phyloP scores from a whole-genome alignment of 2,797 vertebrate genomes.

The Helostoma temminkii region DNA sequence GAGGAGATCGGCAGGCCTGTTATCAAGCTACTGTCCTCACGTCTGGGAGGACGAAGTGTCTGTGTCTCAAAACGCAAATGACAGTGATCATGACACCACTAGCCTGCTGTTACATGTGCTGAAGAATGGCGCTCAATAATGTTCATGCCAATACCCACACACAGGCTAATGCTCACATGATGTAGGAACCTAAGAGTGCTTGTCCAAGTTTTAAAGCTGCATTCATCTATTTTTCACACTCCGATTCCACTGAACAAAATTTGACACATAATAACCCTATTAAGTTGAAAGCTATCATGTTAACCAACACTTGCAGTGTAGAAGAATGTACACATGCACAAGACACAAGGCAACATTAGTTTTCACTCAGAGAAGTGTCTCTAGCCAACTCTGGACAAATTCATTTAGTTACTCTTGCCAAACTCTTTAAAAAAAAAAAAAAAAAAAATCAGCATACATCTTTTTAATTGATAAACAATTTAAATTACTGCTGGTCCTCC shows the following conservation, averaged over 20 bases:
- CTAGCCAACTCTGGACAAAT: neutral
- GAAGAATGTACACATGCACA: constrained; percentile 1
- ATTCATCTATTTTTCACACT: too few relatives aligned
- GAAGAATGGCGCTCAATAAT: constrained; percentile 38
- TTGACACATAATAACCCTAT: neutral
- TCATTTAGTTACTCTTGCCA: too few relatives aligned
- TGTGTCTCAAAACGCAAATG: constrained; percentile 65
- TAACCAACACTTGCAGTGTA: neutral
- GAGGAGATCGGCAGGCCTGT: constrained; percentile 93
- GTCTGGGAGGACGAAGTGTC: constrained; percentile 67
- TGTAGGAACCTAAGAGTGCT: too few relatives aligned
- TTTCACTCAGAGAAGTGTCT: neutral
- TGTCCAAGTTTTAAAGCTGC: too few relatives aligned
- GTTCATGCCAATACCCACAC: constrained; percentile 19
- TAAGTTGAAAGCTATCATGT: neutral
- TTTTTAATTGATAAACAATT: too few relatives aligned
- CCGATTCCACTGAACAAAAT: too few relatives aligned
- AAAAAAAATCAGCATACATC: too few relatives aligned
- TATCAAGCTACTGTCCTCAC: constrained; percentile 94
- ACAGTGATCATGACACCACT: constrained; percentile 69
- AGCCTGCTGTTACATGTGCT: constrained; percentile 49
- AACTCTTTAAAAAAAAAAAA: too few relatives aligned
- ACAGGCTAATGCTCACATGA: constrained; percentile 14
- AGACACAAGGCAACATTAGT: neutral
- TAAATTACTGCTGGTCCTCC: too few relatives aligned